A percentile compares a stretch with the other conserved stretches of the same genome.
Conservation (phyloP, 2,113 vertebrate genomes). For the Hoplias malabaricus region DNA sequence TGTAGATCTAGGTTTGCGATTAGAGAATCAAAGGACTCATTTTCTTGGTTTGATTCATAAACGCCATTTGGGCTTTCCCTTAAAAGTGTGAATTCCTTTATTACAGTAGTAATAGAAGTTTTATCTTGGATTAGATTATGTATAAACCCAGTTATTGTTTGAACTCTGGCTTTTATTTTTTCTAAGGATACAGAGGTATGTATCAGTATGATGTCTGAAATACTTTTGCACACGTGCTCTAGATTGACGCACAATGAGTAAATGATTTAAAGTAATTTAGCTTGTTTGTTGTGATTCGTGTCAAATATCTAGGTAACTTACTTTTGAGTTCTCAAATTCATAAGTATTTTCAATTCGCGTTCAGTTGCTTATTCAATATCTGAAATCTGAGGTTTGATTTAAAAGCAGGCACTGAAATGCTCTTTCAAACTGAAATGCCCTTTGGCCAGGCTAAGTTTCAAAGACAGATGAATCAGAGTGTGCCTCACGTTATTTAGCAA, state of each 20-base stretch:
- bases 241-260: neutral
- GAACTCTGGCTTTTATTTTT: slow-evolving; percentile 11
- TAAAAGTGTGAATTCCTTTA: neutral
- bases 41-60: slow-evolving; percentile 31
- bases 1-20: neutral
- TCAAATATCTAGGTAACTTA: too few species aligned
- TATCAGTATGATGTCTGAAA: neutral
- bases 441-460: neutral
- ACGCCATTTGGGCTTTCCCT: slow-evolving; percentile 15
- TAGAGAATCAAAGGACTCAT: neutral
- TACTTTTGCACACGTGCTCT: neutral
- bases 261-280: neutral
- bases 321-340: too few species aligned
- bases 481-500: neutral
- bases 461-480: neutral
- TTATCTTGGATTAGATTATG: neutral
- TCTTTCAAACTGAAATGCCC: neutral
- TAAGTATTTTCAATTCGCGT: too few species aligned
- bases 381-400: neutral
- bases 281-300: too few species aligned
- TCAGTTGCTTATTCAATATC: neutral
- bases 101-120: neutral
- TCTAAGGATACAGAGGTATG: slow-evolving; percentile 47
- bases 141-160: neutral
- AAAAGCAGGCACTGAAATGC: neutral